Conservation (phyloP, 2,888 invertebrate species). For the Rotaria macrura region DNA sequence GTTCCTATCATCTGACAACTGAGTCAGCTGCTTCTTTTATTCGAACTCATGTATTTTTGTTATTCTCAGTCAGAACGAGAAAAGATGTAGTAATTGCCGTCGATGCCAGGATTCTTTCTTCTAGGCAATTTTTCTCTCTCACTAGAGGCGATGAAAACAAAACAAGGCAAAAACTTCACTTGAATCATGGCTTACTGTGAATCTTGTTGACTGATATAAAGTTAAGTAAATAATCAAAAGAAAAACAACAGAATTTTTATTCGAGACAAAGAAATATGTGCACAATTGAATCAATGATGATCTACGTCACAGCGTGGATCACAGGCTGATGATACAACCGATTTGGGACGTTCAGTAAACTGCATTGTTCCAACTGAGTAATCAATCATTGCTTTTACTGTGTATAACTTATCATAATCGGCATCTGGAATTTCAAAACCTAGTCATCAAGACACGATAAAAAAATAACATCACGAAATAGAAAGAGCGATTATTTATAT, state of each 20-base stretch:
- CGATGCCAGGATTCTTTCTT: neutral
- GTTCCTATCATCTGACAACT: neutral
- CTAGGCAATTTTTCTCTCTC: neutral
- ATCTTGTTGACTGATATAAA: neutral
- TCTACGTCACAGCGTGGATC: neutral
- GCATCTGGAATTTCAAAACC: conserved; percentile 32
- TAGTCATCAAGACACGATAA: no score
- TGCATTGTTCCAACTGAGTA: conserved; percentile 12
- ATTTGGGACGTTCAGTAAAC: neutral
- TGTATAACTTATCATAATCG: conserved; percentile 31
- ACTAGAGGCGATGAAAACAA: neutral
- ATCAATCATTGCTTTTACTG: neutral
- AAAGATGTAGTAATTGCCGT: neutral
- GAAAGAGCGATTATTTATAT: neutral
- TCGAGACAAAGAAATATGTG: neutral
- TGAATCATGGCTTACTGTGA: no score
- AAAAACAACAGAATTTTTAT: neutral
- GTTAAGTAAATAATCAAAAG: neutral
- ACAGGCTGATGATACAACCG: neutral
- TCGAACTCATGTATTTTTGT: neutral
- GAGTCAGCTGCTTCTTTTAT: neutral
- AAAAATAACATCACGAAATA: neutral
- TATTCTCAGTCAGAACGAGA: neutral
- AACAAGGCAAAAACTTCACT: neutral
- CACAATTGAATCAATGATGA: neutral